These are phyloP conservation scores for Sylvia borin DNA, from an alignment of 2,797 vertebrate genomes.

Conservation along the genomic window DNA sequence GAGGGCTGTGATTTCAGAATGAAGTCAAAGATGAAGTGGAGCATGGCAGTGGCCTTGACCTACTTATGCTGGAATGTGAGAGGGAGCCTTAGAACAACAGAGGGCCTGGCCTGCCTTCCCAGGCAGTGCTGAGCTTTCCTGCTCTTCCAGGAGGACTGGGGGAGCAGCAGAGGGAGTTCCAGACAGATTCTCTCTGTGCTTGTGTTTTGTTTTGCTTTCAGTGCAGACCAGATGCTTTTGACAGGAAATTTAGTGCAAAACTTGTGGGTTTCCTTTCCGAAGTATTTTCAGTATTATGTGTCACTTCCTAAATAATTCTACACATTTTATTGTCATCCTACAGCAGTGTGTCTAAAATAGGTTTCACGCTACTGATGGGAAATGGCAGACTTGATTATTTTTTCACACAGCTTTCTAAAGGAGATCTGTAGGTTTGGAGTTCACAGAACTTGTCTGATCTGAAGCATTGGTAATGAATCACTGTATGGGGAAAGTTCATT, in stretches of 20 bases:
- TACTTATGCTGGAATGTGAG: background rate
- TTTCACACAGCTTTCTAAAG: background rate
- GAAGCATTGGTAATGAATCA: background rate
- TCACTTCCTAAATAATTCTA: background rate
- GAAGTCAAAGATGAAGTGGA: conserved; percentile 33
- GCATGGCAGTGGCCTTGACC: conserved; percentile 18
- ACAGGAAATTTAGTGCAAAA: background rate
- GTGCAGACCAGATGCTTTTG: background rate
- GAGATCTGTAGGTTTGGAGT: background rate
- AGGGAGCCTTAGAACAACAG: background rate
- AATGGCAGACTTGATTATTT: background rate
- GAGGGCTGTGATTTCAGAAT: background rate
- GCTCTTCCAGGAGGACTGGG: background rate
- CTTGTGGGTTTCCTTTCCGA: background rate
- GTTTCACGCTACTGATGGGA: background rate
- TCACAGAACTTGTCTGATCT: background rate
- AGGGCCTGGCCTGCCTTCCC: background rate
- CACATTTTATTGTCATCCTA: background rate
- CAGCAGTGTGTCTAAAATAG: background rate
- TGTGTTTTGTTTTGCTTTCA: background rate
- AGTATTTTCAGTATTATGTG: background rate
- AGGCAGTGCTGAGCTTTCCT: background rate
- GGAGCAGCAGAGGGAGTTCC: background rate
- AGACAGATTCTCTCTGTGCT: accelerated
- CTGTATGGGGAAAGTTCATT: background rate